Conservation (phyloP, 2,888 invertebrate genomes). For the Drosophila niveifrons region DNA sequence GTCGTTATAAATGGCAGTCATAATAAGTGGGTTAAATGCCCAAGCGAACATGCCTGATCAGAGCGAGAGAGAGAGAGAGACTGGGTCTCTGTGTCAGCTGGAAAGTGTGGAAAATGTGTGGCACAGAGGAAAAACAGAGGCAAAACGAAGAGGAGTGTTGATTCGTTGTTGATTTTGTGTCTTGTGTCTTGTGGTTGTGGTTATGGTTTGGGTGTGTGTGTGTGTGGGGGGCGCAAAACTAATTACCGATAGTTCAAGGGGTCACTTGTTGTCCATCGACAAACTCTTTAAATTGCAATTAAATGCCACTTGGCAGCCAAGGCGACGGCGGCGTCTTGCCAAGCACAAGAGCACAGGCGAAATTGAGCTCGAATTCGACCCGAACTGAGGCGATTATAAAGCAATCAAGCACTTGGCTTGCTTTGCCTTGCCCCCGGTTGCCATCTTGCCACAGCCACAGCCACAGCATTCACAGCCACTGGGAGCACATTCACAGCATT, state of each 20-base stretch:
- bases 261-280: constrained; percentile 49
- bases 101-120: constrained; percentile 40
- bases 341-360: not conserved
- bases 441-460: constrained; percentile 6
- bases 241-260: constrained; percentile 75
- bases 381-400: constrained; percentile 68
- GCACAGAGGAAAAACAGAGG: not conserved
- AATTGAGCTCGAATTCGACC: not conserved
- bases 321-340: constrained; percentile 5
- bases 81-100: constrained; percentile 62
- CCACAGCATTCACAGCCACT: constrained; percentile 4
- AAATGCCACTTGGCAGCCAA: constrained; percentile 56
- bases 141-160: constrained; percentile 46
- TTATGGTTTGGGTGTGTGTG: too few relatives aligned
- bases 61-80: too few relatives aligned
- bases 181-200: constrained; percentile 27
- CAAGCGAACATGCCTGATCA: constrained; percentile 31
- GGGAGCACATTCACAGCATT: constrained; percentile 27
- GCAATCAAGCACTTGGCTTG: constrained; percentile 63
- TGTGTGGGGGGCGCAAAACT: constrained; percentile 51
- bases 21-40: constrained; percentile 80
- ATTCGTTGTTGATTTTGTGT: constrained; percentile 71
- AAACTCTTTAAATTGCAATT: constrained; percentile 75
- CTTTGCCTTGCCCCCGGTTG: constrained; percentile 5
- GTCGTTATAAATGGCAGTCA: constrained; percentile 77